phyloP scores from a whole-genome alignment of 1,140 invertebrate genomes.

The Macrotrachela quadricornifera region DNA sequence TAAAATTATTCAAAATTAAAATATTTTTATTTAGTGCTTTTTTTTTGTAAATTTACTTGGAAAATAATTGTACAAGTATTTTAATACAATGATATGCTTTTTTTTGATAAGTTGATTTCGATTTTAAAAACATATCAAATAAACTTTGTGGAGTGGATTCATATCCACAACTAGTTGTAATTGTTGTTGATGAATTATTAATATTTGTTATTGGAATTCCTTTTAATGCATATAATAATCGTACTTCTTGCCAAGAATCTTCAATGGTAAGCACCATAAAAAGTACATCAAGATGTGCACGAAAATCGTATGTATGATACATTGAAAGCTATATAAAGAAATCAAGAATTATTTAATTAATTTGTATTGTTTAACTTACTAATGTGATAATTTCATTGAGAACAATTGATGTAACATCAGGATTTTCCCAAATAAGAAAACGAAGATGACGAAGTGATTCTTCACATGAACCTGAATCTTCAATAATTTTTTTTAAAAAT shows the following conservation, averaged over 20 bases:
- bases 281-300: conserved; percentile 69
- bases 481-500: conserved; percentile 78
- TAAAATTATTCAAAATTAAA: too few relatives aligned
- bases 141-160: conserved; percentile 66
- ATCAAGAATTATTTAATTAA: conserved; percentile 30
- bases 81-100: conserved; percentile 88
- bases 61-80: conserved; percentile 69
- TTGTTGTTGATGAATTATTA: too few relatives aligned
- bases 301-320: conserved; percentile 59
- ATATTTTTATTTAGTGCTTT: too few relatives aligned
- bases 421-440: conserved; percentile 88
- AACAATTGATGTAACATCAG: conserved; percentile 62
- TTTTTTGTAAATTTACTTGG: conserved; percentile 34
- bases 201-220: conserved; percentile 56
- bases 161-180: too few relatives aligned
- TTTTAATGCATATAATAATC: conserved; percentile 71
- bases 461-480: conserved; percentile 70
- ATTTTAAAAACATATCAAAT: conserved; percentile 69
- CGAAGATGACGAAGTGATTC: conserved; percentile 63
- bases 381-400: conserved; percentile 57
- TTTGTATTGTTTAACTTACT: conserved; percentile 48
- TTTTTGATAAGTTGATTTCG: conserved; percentile 83
- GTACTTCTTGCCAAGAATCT: conserved; percentile 80
- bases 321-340: too few relatives aligned
- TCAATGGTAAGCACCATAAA: conserved; percentile 65